A percentile compares a stretch with the other conserved stretches of the same genome.
Evolutionary conservation across 2,888 invertebrate genomes (phyloP).

Genomic region (Lasioglossum villosulum): DNA sequence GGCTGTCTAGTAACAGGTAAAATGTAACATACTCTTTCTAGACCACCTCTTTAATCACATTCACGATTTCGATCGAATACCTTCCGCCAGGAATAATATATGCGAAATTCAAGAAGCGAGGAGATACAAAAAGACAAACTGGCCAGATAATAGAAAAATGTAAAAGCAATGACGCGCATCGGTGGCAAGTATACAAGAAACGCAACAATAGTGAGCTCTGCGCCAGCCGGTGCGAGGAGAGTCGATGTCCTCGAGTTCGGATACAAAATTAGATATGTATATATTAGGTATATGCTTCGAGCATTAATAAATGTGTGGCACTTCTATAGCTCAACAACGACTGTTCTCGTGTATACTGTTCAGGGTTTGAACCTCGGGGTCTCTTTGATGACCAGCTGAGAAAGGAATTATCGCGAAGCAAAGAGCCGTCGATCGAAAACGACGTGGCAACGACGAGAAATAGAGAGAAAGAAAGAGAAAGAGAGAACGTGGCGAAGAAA

Average conservation of each 20-base stretch:
- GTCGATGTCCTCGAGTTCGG: constrained; percentile 32
- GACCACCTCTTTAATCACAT: not conserved
- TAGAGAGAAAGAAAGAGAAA: not conserved
- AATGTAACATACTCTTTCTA: not conserved
- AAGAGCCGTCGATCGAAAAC: constrained; percentile 26
- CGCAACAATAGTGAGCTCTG: constrained; percentile 50
- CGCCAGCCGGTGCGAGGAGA: constrained; percentile 59
- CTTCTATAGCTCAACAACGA: not conserved
- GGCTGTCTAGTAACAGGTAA: not conserved
- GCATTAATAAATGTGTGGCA: not conserved
- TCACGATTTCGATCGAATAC: not conserved
- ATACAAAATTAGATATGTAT: not conserved
- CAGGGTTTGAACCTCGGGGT: not conserved
- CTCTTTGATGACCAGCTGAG: constrained; percentile 2
- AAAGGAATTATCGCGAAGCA: constrained; percentile 15
- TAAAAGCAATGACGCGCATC: constrained; percentile 62
- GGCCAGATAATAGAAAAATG: constrained; percentile 60
- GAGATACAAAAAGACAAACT: constrained; percentile 44
- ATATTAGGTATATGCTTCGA: not conserved
- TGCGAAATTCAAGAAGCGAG: constrained; percentile 61
- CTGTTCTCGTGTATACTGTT: not conserved
- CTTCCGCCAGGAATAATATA: constrained; percentile 23
- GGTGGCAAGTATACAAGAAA: constrained; percentile 26
- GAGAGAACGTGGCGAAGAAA: constrained; percentile 21
- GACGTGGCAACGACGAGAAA: constrained; percentile 38